Evolutionary conservation across 2,113 vertebrate species (phyloP).

Genomic region (Silurus asotus): DNA sequence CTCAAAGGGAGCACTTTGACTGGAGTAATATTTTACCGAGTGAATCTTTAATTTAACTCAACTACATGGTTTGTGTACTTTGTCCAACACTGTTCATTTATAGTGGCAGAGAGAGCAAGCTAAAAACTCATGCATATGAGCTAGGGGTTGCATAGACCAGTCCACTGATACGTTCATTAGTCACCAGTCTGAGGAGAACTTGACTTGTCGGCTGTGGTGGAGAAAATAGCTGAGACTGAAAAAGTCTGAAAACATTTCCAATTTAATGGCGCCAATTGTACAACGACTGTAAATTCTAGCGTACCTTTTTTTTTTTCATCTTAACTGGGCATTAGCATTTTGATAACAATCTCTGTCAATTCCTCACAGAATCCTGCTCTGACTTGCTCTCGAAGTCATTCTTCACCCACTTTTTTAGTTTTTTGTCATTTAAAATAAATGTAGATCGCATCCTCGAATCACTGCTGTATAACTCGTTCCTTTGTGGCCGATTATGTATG

Average conservation of each 20-base stretch:
- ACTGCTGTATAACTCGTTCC: background rate
- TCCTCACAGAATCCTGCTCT: background rate
- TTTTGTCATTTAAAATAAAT: background rate
- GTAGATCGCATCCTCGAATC: background rate
- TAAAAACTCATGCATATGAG: background rate
- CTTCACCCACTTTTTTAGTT: background rate
- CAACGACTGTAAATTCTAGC: background rate
- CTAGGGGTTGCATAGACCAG: background rate
- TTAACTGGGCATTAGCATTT: background rate
- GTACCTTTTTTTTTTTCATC: background rate
- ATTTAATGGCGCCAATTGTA: background rate
- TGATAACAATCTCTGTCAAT: background rate
- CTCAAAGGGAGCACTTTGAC: too few species aligned
- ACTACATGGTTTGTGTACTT: too few species aligned
- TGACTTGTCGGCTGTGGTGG: background rate
- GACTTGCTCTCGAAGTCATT: background rate
- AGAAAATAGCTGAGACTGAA: background rate
- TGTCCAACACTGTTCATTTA: too few species aligned
- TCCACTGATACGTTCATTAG: background rate
- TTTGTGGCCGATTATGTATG: background rate
- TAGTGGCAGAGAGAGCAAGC: background rate
- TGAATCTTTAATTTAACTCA: too few species aligned
- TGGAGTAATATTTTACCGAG: too few species aligned
- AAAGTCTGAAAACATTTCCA: background rate
- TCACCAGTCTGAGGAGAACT: background rate